A percentile compares a stretch with the other conserved stretches of the same genome.
Evolutionary conservation across 2,797 vertebrate genomes (phyloP).

Genomic region (Rhinichthys osculus): DNA sequence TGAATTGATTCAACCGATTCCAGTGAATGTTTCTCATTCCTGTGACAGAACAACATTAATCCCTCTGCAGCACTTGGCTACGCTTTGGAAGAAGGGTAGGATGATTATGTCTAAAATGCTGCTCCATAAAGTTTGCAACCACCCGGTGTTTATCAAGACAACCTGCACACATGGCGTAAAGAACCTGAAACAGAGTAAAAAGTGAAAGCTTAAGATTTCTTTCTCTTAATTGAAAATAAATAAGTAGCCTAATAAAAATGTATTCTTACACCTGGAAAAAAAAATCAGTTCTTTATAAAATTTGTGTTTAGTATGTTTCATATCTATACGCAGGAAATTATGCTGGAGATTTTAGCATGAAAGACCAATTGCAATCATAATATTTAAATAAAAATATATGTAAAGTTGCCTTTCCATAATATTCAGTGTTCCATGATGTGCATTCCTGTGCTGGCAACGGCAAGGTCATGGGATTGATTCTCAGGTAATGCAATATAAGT

Average conservation of each 20-base stretch:
- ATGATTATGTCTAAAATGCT: slow-evolving; percentile 71
- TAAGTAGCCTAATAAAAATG: neutral
- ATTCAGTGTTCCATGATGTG: neutral
- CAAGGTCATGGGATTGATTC: neutral
- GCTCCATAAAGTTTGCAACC: slow-evolving; percentile 77
- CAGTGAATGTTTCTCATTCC: slow-evolving; percentile 66
- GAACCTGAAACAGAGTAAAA: slow-evolving; percentile 69
- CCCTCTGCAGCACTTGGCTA: slow-evolving; percentile 72
- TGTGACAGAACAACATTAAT: slow-evolving; percentile 73
- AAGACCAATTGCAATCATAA: neutral
- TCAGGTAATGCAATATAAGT: neutral
- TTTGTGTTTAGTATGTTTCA: neutral
- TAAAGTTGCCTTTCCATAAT: neutral
- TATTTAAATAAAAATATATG: too few relatives aligned
- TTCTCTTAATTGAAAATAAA: neutral
- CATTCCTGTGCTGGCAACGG: neutral
- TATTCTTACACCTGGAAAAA: neutral
- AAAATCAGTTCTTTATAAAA: neutral
- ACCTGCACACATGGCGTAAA: slow-evolving; percentile 74
- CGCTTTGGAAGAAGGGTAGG: slow-evolving; percentile 72
- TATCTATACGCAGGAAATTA: neutral
- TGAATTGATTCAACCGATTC: slow-evolving; percentile 2
- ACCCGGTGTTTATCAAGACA: slow-evolving; percentile 69
- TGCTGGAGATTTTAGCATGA: neutral
- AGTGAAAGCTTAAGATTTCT: neutral